phyloP scores from a whole-genome alignment of 1,140 invertebrate genomes.

The Drosophila lini region DNA sequence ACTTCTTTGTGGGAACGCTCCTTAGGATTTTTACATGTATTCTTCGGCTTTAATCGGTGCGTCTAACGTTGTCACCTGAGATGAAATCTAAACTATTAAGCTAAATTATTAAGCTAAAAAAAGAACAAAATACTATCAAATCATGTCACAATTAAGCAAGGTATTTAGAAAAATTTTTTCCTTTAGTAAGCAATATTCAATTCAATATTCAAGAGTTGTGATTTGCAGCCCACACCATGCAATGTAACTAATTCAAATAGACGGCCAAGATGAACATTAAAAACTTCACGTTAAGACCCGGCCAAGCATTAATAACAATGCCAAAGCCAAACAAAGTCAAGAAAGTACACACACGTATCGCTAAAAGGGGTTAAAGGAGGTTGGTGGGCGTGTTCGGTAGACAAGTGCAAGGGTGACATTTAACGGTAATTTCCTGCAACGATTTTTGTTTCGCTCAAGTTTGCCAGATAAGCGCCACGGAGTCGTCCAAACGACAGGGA shows the following conservation, averaged over 20 bases:
- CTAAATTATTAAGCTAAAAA: not conserved
- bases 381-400: slow-evolving; percentile 6
- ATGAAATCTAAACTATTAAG: not conserved
- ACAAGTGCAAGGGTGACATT: slow-evolving; percentile 70
- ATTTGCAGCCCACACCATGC: slow-evolving; percentile 6
- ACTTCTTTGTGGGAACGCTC: too few species aligned
- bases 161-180: too few species aligned
- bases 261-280: slow-evolving; percentile 36
- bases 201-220: not conserved
- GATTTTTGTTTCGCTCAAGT: slow-evolving; percentile 52
- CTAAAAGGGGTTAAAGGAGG: slow-evolving; percentile 11
- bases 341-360: slow-evolving; percentile 33
- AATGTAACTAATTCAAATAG: slow-evolving; percentile 33
- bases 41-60: too few species aligned
- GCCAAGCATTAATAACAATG: slow-evolving; percentile 48
- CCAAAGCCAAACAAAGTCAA: slow-evolving; percentile 39
- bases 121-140: not conserved
- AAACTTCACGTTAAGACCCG: slow-evolving; percentile 41
- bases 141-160: not conserved
- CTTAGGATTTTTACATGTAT: too few species aligned
- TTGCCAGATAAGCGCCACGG: slow-evolving; percentile 60
- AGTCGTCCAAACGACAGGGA: slow-evolving; percentile 26
- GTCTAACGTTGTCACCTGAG: not conserved
- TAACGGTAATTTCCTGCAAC: slow-evolving; percentile 71
- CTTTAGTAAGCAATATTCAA: not conserved